Percentiles rank a stretch among this genome's conserved stretches.
phyloP scores from a whole-genome alignment of 1,140 invertebrate genomes.

The Wasmannia auropunctata region DNA sequence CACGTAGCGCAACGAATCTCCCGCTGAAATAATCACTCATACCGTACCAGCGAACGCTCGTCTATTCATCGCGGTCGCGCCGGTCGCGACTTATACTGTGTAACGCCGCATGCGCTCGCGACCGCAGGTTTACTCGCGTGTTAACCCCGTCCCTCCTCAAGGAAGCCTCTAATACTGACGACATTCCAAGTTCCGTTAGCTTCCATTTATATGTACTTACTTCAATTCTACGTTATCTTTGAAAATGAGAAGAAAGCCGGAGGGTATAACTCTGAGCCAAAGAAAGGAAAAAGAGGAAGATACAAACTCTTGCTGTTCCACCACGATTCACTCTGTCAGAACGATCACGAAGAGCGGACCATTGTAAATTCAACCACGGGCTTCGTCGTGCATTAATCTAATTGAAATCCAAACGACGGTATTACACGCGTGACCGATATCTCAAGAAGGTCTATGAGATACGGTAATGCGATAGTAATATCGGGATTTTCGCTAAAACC shows the following conservation, averaged over 20 bases:
- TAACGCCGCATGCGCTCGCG: neutral
- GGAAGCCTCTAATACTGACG: neutral
- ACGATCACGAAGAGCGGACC: neutral
- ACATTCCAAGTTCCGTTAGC: neutral
- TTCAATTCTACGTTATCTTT: conserved; percentile 1
- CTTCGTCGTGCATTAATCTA: conserved; percentile 53
- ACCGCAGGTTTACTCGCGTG: neutral
- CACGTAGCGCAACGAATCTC: conserved; percentile 10
- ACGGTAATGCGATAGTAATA: neutral
- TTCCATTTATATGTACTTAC: conserved; percentile 11
- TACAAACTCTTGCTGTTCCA: neutral
- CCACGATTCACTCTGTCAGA: neutral
- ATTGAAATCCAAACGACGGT: conserved; percentile 59
- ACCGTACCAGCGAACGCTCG: neutral
- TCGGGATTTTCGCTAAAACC: neutral
- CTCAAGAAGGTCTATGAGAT: neutral
- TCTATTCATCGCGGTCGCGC: conserved; percentile 1
- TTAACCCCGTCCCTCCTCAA: neutral
- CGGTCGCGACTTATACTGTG: neutral
- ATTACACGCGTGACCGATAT: conserved; percentile 55
- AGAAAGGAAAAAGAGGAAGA: neutral
- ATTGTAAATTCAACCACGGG: neutral
- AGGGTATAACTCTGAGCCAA: neutral
- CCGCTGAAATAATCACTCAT: conserved; percentile 22
- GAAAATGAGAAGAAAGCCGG: neutral